Evolutionary conservation across 92 coral and sea anemone species (phyloP), one percentile per base, ranked within the genome.

Genomic region (Palythoa heliodiscus): DNA sequence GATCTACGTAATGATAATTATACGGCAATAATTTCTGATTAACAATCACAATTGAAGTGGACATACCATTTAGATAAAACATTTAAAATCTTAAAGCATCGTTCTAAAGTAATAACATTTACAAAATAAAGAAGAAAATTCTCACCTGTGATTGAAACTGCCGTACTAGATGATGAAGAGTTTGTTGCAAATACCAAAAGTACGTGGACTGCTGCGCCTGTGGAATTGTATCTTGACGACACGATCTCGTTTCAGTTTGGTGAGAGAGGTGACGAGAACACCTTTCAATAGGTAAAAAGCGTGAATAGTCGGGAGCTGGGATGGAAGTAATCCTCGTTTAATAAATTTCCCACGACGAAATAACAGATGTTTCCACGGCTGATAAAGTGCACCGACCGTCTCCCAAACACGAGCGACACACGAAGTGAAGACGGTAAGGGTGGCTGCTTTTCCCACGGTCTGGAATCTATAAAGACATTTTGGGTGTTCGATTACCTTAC

Each of bases 371-470:
- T 64, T 7, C 25, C 83, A 16, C 40, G 14, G 4, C 38, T 19
- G 25, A 25, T 52, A 52, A 57, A 23, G 19, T 23, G 20, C 63
- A 29, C 37, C 10, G 16, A 4, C 58, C 35, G 35, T 29, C 35
- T 23, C n/a, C n/a, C 64, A 16, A 20, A 24, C 66, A 53, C 81
- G 38, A 24, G 81, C 81, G 38, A 14, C 74, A 16, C 43, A 47
- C 73, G 63, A 6, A 16, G 58, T 20, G n/a, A 11, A 35, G 48
- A 54, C 70, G 53, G 14, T 4, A 50, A 20, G 29, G 14, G 15
- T 14, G 20, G 73, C 4, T 43, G 73, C 38, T 22, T 79, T 80
- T 80, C 84, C 84, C 84, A 80, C 84, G 84, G 84, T 80, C 84
- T 80, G 74, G 57, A 8, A 15, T 17, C 48, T 77, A 77, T 77